Evolutionary conservation across 2,888 invertebrate genomes (phyloP), one percentile per base, ranked within the genome.

Genomic region (Sarcophaga rosellei): DNA sequence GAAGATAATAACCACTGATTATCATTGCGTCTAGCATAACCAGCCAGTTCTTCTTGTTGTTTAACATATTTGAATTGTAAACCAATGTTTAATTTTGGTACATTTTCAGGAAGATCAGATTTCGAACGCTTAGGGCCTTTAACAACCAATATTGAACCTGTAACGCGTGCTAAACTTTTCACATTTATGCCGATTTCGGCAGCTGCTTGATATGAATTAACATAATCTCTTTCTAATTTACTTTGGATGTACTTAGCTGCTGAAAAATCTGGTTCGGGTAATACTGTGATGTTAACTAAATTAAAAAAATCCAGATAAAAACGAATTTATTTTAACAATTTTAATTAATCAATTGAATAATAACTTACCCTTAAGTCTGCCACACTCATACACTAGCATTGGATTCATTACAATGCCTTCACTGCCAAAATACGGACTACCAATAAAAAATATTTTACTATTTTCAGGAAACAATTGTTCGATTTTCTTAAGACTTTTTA

Each of bases 41-140:
- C 98, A 1, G 96, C 95, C 2, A 97, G 94, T 90, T 96, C 96
- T 91, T 95, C 95, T 88, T 95, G 95, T 95, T 95, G 95, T 91
- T 97, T 98, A 87, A 96, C 97, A 90, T 96, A 97, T 93, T 99
- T 99, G 25, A 99, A 94, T 92, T 98, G 97, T 68, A 99, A 94
- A 0, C 99, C 99, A 45, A 99, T 95, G 92, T 99, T 99, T 20
- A 96, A 92, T 91, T 90, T 96, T 4, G 94, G 92, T 72, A 93
- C 88, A 85, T 91, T 92, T 57, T 94, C 94, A 88, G 94, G 92
- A 10, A 91, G 65, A 78, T 81, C 77, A 12, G 78, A 66, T 25
- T 90, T 89, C 11, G 89, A 85, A 1, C 91, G 90, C n/a, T 94
- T 93, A 23, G 94, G 93, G 0, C 95, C 95, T 8, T 94, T 88